phyloP scores from a whole-genome alignment of 2,113 vertebrate species.

The Boleophthalmus pectinirostris region DNA sequence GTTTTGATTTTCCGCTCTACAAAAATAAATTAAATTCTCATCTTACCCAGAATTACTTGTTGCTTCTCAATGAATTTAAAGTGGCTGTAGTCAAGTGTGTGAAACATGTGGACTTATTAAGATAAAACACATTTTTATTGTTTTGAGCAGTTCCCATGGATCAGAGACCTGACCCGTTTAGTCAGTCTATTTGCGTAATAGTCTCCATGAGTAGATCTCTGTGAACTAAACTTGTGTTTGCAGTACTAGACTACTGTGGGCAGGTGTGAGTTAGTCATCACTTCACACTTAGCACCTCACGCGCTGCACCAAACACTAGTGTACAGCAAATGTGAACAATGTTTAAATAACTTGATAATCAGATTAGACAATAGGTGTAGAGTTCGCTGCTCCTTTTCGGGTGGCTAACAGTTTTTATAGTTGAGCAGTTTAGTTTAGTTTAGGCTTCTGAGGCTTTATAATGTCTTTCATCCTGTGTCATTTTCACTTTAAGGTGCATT shows the following conservation, averaged over 20 bases:
- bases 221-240: not conserved
- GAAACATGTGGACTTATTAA: not conserved
- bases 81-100: not conserved
- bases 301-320: constrained; percentile 3
- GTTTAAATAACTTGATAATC: no score
- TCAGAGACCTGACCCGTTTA: not conserved
- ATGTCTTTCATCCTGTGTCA: no score
- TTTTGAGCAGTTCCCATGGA: constrained; percentile 8
- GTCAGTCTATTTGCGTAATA: not conserved
- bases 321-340: not conserved
- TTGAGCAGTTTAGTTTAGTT: no score
- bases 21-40: no score
- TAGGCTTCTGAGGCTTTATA: no score
- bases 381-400: no score
- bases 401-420: no score
- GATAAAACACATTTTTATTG: not conserved
- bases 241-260: not conserved
- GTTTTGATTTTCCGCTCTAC: no score
- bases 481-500: no score
- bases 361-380: no score
- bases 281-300: constrained; percentile 1
- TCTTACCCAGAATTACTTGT: no score
- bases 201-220: not conserved
- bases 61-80: not conserved
- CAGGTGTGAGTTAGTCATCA: constrained; percentile 23